Conservation (phyloP, 2,888 invertebrate genomes). For the Thecophora atra region DNA sequence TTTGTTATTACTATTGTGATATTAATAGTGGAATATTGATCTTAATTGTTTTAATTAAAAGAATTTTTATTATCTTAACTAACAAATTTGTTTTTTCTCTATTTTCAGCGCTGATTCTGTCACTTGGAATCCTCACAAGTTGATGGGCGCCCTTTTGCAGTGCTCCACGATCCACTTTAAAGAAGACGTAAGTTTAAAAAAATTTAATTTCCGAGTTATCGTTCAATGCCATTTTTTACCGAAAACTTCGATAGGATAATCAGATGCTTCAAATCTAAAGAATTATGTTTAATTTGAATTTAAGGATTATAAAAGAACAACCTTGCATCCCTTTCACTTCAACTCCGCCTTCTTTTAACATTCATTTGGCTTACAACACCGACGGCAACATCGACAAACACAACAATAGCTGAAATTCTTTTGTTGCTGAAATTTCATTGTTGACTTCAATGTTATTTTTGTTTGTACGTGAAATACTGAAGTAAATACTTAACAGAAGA, state of each 20-base stretch:
- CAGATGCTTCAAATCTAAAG: not conserved
- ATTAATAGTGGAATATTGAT: slow-evolving; percentile 38
- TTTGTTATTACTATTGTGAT: no score
- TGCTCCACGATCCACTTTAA: slow-evolving; percentile 98
- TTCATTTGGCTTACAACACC: slow-evolving; percentile 9
- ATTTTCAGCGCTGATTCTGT: slow-evolving; percentile 88
- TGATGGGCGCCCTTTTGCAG: slow-evolving; percentile 96
- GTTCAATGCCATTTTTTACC: not conserved
- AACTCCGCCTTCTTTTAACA: slow-evolving; percentile 27
- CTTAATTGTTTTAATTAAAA: not conserved
- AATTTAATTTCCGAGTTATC: not conserved
- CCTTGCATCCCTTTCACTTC: not conserved
- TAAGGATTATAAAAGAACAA: slow-evolving; percentile 11
- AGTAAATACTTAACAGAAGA: slow-evolving; percentile 26
- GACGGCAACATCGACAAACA: slow-evolving; percentile 8
- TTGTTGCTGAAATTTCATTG: slow-evolving; percentile 24
- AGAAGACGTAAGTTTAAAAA: slow-evolving; percentile 84
- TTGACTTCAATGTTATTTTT: slow-evolving; percentile 27
- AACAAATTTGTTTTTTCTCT: no score
- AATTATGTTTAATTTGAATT: slow-evolving; percentile 11
- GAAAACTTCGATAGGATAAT: not conserved
- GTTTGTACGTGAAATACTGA: slow-evolving; percentile 3
- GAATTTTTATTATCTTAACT: no score
- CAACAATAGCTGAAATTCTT: slow-evolving; percentile 15
- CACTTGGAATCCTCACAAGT: slow-evolving; percentile 99